Percentiles rank a stretch among this genome's conserved stretches.
These are phyloP conservation scores for Antheraea mylitta DNA, from an alignment of 1,140 invertebrate genomes.

Conservation along the genomic window DNA sequence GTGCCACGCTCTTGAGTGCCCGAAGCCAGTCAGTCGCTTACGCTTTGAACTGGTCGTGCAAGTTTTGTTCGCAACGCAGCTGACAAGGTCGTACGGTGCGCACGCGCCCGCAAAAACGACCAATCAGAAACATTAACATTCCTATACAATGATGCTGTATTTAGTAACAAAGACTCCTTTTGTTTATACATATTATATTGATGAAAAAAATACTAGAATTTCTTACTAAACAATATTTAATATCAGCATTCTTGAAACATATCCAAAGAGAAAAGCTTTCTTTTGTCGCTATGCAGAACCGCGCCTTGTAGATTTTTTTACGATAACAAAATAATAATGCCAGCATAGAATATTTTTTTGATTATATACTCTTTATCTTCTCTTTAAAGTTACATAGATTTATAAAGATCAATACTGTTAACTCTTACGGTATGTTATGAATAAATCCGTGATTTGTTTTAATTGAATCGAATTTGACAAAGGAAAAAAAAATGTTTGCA, in stretches of 20 bases:
- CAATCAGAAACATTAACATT: slow-evolving; percentile 48
- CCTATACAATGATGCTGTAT: slow-evolving; percentile 46
- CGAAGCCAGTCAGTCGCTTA: slow-evolving; percentile 20
- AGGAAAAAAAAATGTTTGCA: no score
- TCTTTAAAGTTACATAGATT: no score
- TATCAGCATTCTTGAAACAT: not conserved
- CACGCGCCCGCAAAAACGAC: slow-evolving; percentile 51
- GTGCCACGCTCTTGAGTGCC: slow-evolving; percentile 37
- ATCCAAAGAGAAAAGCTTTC: no score
- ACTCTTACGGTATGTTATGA: no score
- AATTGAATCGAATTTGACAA: no score
- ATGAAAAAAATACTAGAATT: not conserved
- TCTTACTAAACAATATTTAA: not conserved
- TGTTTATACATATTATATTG: not conserved
- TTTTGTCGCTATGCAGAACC: no score
- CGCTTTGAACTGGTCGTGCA: slow-evolving; percentile 42
- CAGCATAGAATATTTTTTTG: no score
- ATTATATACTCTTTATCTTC: no score
- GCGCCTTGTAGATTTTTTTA: no score
- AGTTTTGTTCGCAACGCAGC: slow-evolving; percentile 48
- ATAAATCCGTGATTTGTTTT: no score
- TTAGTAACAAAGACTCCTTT: slow-evolving; percentile 22
- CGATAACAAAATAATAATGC: no score
- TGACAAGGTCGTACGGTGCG: slow-evolving; percentile 66
- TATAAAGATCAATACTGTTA: no score